A percentile compares a stretch with the other conserved stretches of the same genome.
These are phyloP conservation scores for Laodelphax striatellus DNA, from an alignment of 1,140 invertebrate genomes.

Conservation along the genomic window DNA sequence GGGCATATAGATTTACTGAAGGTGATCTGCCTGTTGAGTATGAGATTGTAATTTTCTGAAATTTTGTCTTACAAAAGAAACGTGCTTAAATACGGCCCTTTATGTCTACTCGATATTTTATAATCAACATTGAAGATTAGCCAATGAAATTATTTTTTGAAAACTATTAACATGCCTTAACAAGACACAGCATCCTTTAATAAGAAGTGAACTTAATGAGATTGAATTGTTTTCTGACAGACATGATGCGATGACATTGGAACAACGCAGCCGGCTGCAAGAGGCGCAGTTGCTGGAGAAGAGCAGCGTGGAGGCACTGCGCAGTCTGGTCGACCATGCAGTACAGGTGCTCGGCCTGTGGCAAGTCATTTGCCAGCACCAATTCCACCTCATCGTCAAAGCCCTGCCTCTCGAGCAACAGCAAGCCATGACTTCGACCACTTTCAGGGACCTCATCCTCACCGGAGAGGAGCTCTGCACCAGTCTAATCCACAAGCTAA, in stretches of 20 bases:
- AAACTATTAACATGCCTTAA: too few species aligned
- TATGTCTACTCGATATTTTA: too few species aligned
- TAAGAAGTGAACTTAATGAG: too few species aligned
- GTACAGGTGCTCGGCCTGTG: slow-evolving; percentile 89
- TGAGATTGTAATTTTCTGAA: too few species aligned
- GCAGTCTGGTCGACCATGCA: slow-evolving; percentile 62
- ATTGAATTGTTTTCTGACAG: too few species aligned
- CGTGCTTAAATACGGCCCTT: too few species aligned
- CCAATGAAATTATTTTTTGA: too few species aligned
- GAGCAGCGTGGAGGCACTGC: slow-evolving; percentile 64
- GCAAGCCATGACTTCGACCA: slow-evolving; percentile 45
- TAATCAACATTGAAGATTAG: too few species aligned
- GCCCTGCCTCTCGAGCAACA: slow-evolving; percentile 50
- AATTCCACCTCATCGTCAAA: slow-evolving; percentile 66
- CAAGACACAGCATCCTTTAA: too few species aligned
- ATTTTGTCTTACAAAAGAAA: too few species aligned
- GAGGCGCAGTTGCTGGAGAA: slow-evolving; percentile 47
- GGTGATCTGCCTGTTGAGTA: too few species aligned
- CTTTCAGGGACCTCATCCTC: slow-evolving; percentile 71
- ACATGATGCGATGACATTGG: neutral
- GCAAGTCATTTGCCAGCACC: slow-evolving; percentile 86
- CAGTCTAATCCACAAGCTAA: slow-evolving; percentile 57
- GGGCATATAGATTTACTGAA: too few species aligned
- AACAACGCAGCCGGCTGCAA: slow-evolving; percentile 24
- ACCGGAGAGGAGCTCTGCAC: slow-evolving; percentile 72